Evolutionary conservation across 1,140 invertebrate genomes (phyloP).

Genomic region (Drosophila subpulchrella): DNA sequence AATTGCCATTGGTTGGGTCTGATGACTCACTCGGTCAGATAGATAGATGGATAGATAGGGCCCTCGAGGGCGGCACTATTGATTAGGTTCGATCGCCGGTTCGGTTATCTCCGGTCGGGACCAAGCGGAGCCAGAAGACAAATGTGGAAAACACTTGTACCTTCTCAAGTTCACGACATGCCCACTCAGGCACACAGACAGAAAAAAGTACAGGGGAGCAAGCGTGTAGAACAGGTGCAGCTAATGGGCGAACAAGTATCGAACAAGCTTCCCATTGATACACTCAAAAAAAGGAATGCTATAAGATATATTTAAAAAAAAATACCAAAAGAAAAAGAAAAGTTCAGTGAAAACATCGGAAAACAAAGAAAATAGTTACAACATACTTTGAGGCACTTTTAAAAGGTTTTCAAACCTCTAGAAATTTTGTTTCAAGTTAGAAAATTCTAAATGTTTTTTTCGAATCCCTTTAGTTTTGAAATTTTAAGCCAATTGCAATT

Average conservation of each 20-base stretch:
- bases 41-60: slow-evolving; percentile 23
- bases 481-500: neutral
- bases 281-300: neutral
- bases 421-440: neutral
- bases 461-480: neutral
- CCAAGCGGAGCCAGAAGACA: slow-evolving; percentile 34
- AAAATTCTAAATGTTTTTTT: too few species aligned
- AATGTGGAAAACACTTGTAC: slow-evolving; percentile 64
- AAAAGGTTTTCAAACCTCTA: too few species aligned
- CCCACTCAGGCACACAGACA: slow-evolving; percentile 15
- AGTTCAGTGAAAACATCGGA: neutral
- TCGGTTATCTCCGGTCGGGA: slow-evolving; percentile 28
- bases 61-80: slow-evolving; percentile 35
- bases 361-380: neutral
- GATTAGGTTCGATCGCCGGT: slow-evolving; percentile 22
- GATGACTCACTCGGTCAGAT: slow-evolving; percentile 13
- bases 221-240: slow-evolving; percentile 60
- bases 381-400: too few species aligned
- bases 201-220: neutral
- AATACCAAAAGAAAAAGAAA: neutral
- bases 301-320: too few species aligned
- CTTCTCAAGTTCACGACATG: slow-evolving; percentile 66
- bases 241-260: slow-evolving; percentile 54
- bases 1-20: slow-evolving; percentile 9
- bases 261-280: slow-evolving; percentile 35